A percentile compares a stretch with the other conserved stretches of the same genome.
Conservation (phyloP, 2,888 invertebrate species). For the Ariolimax columbianus region DNA sequence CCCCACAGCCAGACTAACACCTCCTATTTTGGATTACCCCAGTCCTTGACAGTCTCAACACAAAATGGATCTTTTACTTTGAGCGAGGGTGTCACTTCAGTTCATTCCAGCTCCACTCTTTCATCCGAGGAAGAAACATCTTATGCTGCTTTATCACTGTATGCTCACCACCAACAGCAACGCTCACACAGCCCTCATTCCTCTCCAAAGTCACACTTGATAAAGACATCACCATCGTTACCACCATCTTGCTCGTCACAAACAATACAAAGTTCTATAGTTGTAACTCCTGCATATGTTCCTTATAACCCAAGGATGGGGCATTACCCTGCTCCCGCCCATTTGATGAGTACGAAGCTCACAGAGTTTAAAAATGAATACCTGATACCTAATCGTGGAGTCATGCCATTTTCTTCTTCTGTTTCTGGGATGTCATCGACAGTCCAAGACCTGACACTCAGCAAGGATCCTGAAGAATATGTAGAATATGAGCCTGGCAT, state of each 20-base stretch:
- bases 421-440: not conserved
- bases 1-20: too few species aligned
- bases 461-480: conserved; percentile 20
- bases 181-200: not conserved
- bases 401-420: not conserved
- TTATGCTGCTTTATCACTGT: not conserved
- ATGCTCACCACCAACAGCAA: not conserved
- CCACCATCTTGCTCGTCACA: not conserved
- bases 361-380: not conserved
- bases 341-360: not conserved
- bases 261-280: conserved; percentile 12
- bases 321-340: not conserved
- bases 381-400: not conserved
- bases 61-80: not conserved
- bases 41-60: not conserved
- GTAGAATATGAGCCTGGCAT: conserved; percentile 40
- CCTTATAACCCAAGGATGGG: conserved; percentile 55
- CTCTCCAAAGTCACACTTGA: not conserved
- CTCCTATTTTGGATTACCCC: too few species aligned
- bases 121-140: not conserved
- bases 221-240: not conserved
- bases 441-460: not conserved
- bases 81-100: not conserved
- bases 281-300: conserved; percentile 56
- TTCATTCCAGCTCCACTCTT: not conserved